These are phyloP conservation scores for Cataglyphis livida DNA, from an alignment of 2,888 invertebrate genomes.

Conservation along the genomic window DNA sequence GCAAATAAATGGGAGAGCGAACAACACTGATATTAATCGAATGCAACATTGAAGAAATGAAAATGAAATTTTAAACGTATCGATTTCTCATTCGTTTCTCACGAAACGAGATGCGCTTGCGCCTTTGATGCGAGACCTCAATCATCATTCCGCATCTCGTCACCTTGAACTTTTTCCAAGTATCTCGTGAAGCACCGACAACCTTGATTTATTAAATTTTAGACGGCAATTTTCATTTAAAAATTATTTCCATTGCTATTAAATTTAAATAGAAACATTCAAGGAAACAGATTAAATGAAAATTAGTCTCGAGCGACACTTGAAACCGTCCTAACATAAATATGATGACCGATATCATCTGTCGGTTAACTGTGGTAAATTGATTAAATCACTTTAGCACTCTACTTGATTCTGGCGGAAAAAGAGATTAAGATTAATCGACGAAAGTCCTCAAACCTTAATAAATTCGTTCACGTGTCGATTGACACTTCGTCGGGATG, in stretches of 20 bases:
- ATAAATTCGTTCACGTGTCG: background rate
- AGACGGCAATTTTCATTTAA: background rate
- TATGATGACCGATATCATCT: background rate
- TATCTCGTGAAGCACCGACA: background rate
- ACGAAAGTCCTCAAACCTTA: background rate
- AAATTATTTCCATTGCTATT: background rate
- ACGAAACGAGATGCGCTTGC: constrained; percentile 22
- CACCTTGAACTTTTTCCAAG: constrained; percentile 52
- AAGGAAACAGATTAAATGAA: constrained; percentile 17
- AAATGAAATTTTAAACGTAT: constrained; percentile 68
- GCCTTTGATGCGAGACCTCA: background rate
- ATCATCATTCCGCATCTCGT: background rate
- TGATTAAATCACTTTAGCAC: background rate
- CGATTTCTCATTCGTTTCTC: constrained; percentile 66
- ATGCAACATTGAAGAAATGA: background rate
- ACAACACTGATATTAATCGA: background rate
- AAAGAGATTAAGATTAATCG: background rate
- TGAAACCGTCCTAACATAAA: background rate
- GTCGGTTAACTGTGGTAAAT: background rate
- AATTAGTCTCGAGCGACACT: background rate
- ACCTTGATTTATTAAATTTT: background rate
- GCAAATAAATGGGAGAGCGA: background rate
- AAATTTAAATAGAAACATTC: background rate
- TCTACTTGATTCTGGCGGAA: background rate
- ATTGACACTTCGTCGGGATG: background rate